A percentile compares a stretch with the other conserved stretches of the same genome.
Conservation (phyloP, 2,797 vertebrate genomes). For the Eupleurogrammus muticus region DNA sequence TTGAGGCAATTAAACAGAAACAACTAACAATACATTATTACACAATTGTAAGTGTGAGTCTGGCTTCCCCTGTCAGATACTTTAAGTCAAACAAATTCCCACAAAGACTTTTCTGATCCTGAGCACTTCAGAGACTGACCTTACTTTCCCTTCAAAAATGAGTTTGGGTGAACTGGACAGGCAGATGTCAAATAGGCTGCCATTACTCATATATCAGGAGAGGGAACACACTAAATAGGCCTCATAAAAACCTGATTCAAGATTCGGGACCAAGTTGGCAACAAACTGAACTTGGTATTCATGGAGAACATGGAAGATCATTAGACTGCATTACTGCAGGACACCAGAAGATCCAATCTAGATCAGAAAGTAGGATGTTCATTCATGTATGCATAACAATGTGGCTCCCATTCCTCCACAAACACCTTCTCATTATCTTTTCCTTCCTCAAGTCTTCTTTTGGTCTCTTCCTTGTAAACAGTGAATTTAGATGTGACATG, state of each 20-base stretch:
- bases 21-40: no score
- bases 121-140: slow-evolving; percentile 30
- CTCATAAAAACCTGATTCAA: background rate
- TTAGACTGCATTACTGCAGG: background rate
- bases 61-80: slow-evolving; percentile 14
- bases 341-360: background rate
- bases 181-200: slow-evolving; percentile 1
- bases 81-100: no score
- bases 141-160: slow-evolving; percentile 15
- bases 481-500: slow-evolving; percentile 18
- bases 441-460: background rate
- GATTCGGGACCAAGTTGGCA: background rate
- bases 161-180: slow-evolving; percentile 10
- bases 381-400: slow-evolving; percentile 1
- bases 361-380: background rate
- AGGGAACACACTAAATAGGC: background rate
- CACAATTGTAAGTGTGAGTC: background rate
- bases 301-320: background rate
- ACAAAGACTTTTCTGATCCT: background rate
- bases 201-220: background rate
- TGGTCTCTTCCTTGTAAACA: slow-evolving; percentile 22
- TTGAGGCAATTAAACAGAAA: background rate
- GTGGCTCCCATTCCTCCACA: background rate
- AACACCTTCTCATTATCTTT: slow-evolving; percentile 30
- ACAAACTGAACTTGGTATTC: background rate